Base-by-base conservation (phyloP, 1,140 invertebrate species). In the Orussus abietinus region DNA sequence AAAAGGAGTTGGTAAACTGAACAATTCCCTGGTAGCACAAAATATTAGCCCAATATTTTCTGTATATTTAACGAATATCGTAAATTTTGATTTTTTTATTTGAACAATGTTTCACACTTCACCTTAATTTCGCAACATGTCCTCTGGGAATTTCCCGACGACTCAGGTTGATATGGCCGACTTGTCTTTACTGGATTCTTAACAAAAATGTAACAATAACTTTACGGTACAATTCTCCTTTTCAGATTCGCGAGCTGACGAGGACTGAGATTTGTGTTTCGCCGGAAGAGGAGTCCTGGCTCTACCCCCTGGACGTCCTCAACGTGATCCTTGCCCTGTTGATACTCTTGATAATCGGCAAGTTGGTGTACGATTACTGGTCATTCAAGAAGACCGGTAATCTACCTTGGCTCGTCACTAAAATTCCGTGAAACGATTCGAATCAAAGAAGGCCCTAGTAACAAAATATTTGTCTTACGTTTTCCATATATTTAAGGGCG, bases 311-410 rank as follows among this genome's bases (percentile, higher is more conserved):
- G 12, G 86, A 90, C 53, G 67, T 88, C 45, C 56, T 90, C 0
- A 90, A 89, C 58, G 75, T 81, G 11, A 64, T 84, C 17, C 66
- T 92, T 13, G 78, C 77, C 1, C 61, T 66, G 5, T 64, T 88
- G 9, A 86, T 90, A 49, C 39, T 90, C 1, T 57, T 85, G 1
- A 76, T 90, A 14, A 57, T 90, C 30, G 77, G 78, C 3, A 87
- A 88, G 64, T 77, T 91, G 34, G 64, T 80, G 1, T 90, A 88
- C 51, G 88, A 91, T 64, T 90, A 89, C 66, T 86, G 85, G 69
- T 75, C 74, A 33, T 90, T 87, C 62, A 88, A 85, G 57, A 83
- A 78, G 44, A 85, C 84, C 6, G 86, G 88, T 6, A 77, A 80
- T 55, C 64, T 92, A 34, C 88, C 88, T 5, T 90, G 88, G 86